These are phyloP conservation scores for Eurypyga helias DNA, from an alignment of 2,113 vertebrate genomes.

Conservation along the genomic window DNA sequence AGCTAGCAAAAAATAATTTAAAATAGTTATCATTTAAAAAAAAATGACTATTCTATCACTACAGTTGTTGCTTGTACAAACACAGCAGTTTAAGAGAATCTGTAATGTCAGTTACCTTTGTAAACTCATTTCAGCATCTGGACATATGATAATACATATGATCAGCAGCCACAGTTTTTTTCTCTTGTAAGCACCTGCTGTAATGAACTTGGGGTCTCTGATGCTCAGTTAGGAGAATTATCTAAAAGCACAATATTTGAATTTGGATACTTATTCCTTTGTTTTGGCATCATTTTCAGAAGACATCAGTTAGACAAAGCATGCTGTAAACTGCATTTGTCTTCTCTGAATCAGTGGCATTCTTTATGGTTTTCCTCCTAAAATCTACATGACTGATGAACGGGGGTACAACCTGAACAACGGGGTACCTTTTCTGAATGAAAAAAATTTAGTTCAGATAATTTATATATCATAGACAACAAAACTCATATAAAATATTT, in stretches of 20 bases:
- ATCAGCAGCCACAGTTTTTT: constrained; percentile 31
- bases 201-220: constrained; percentile 39
- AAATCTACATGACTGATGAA: background rate
- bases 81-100: background rate
- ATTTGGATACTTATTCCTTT: background rate
- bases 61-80: constrained; percentile 18
- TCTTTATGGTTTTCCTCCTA: background rate
- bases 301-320: background rate
- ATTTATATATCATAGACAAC: background rate
- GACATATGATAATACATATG: constrained; percentile 35
- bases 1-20: constrained; percentile 7
- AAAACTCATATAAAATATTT: background rate
- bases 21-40: background rate
- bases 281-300: constrained; percentile 22
- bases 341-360: background rate
- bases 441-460: background rate
- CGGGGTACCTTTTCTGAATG: background rate
- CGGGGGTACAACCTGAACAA: too few relatives aligned
- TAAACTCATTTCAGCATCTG: constrained; percentile 43
- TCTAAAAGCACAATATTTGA: background rate
- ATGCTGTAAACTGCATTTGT: background rate
- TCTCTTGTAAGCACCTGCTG: background rate
- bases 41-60: background rate
- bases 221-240: constrained; percentile 14
- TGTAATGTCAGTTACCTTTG: constrained; percentile 13